Evolutionary conservation across 1,140 invertebrate species (phyloP), one percentile per base, ranked within the genome.

Genomic region (Zaprionus camerounensis): DNA sequence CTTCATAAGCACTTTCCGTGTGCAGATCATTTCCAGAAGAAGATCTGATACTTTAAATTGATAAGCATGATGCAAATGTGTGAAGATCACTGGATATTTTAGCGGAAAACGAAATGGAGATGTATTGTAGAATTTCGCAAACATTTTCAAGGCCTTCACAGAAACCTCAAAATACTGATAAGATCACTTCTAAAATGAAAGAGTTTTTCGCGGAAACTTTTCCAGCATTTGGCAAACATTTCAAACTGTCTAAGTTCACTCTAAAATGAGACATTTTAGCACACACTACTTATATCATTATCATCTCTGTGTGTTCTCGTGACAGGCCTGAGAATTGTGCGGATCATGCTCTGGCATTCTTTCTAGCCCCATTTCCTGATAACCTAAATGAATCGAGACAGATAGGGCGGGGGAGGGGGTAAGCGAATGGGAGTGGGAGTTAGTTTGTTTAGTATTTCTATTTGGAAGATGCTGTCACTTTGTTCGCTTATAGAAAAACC

Each of bases 401-500:
- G 15, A 7, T 38, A 36, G n/a, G 20, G 53, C n/a, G 9, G 6
- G 11, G 4, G 38, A 36, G 22, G 12, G 41, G n/a, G 17, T 3
- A n/a, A 44, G 15, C 9, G 9, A 34, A 2, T n/a, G 15, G 0
- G n/a, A 44, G 41, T 44, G 41, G 15, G 41, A 44, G 41, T 44
- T n/a, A 2, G 41, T n/a, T 34, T 53, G 57, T 73, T 75, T 78
- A 26, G 63, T 69, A 80, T n/a, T 84, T 84, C 67, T 67, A 57
- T 68, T 74, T 75, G 5, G 49, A 20, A 44, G 64, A 53, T 63
- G 72, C 66, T 63, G 38, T 65, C 55, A n/a, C 11, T 46, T 17
- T 46, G 41, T 46, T 17, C 41, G 41, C n/a, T 46, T 46, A 74
- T 70, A 34, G 73, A 70, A 72, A 71, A 66, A 17, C n/a, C 26